A percentile compares a stretch with the other conserved stretches of the same genome.
phyloP scores from a whole-genome alignment of 2,797 vertebrate species.

The Micropoecilia bifurca region DNA sequence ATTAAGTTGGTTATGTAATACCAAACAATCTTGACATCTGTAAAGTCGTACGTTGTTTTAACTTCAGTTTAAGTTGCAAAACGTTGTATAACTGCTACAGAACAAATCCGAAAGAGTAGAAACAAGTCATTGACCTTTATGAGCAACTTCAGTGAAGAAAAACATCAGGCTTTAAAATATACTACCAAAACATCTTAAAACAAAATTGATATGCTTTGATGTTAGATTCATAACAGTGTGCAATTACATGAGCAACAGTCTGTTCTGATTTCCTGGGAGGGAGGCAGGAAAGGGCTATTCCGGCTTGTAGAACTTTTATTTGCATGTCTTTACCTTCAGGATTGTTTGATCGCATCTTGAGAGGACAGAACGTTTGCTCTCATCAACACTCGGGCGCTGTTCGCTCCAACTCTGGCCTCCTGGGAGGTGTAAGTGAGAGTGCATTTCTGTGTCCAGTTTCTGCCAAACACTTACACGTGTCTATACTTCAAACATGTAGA shows the following conservation, averaged over 20 bases:
- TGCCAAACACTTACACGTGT: constrained; percentile 15
- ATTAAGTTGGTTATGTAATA: constrained; percentile 24
- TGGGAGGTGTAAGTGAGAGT: constrained; percentile 28
- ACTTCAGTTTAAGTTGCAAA: background rate
- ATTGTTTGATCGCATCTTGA: constrained; percentile 39
- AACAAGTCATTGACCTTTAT: background rate
- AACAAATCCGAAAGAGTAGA: background rate
- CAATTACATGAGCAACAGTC: background rate
- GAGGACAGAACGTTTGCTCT: constrained; percentile 47
- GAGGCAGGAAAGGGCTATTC: constrained; percentile 13
- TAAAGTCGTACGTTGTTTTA: constrained; percentile 3
- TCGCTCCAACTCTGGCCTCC: constrained; percentile 47
- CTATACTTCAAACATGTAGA: constrained; percentile 12
- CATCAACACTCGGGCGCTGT: constrained; percentile 44
- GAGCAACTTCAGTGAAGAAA: background rate
- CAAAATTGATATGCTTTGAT: background rate
- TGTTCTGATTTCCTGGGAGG: constrained; percentile 5
- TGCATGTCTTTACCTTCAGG: constrained; percentile 22
- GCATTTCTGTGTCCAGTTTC: constrained; percentile 20
- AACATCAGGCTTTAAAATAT: background rate
- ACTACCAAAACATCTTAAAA: background rate
- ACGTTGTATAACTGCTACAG: background rate
- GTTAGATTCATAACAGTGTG: background rate
- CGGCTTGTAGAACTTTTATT: constrained; percentile 27
- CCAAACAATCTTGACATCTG: background rate